A percentile compares a stretch with the other conserved stretches of the same genome.
Evolutionary conservation across 2,888 invertebrate genomes (phyloP).

Genomic region (Troglohyphantes excavatus): DNA sequence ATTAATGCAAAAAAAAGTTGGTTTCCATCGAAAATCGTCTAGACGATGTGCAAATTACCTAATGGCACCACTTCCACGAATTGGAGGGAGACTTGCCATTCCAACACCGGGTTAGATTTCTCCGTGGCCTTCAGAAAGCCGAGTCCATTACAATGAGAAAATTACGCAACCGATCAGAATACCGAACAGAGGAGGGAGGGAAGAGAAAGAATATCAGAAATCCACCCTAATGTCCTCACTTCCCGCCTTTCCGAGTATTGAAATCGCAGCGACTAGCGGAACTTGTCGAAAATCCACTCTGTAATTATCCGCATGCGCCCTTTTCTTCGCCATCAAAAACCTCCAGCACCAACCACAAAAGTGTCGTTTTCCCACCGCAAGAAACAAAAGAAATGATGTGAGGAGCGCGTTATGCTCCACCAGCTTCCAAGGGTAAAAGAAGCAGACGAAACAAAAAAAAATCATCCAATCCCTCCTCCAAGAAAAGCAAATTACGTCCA

Average conservation of each 20-base stretch:
- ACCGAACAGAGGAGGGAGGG: too few relatives aligned
- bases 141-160: neutral
- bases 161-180: constrained; percentile 15
- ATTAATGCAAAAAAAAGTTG: too few relatives aligned
- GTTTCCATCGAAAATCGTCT: neutral
- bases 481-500: constrained; percentile 60
- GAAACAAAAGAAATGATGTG: constrained; percentile 54
- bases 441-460: constrained; percentile 2
- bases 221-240: constrained; percentile 25
- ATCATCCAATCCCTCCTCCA: constrained; percentile 45
- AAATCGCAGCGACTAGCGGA: constrained; percentile 38
- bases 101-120: neutral
- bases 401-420: constrained; percentile 49
- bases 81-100: too few relatives aligned
- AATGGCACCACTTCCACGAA: neutral
- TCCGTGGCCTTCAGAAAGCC: neutral
- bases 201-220: constrained; percentile 18
- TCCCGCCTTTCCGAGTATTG: constrained; percentile 33
- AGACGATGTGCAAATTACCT: constrained; percentile 4
- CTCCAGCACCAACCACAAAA: constrained; percentile 13
- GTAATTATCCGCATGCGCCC: constrained; percentile 42
- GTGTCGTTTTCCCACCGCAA: constrained; percentile 48
- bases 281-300: constrained; percentile 17
- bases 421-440: neutral
- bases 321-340: neutral